Conservation (phyloP, 2,888 invertebrate genomes). For the Scaptomyza tumidula region DNA sequence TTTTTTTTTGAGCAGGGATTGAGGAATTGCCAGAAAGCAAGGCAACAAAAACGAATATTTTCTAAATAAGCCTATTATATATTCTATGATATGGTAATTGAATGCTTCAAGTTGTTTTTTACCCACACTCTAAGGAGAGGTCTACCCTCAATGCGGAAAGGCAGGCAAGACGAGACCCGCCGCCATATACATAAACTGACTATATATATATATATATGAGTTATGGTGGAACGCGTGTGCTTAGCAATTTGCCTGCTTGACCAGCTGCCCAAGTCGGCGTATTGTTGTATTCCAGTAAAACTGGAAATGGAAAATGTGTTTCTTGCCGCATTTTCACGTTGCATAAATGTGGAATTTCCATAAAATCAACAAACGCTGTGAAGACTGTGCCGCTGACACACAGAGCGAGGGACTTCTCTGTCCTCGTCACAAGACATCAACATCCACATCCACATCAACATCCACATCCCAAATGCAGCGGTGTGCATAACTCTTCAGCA, state of each 20-base stretch:
- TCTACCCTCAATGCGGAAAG: background rate
- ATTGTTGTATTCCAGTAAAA: slow-evolving; percentile 65
- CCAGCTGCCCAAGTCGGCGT: slow-evolving; percentile 59
- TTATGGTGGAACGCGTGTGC: slow-evolving; percentile 31
- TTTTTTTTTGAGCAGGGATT: too few relatives aligned
- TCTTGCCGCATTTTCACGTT: slow-evolving; percentile 71
- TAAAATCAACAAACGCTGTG: slow-evolving; percentile 44
- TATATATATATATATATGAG: slow-evolving; percentile 5
- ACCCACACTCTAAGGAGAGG: slow-evolving; percentile 1
- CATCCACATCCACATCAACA: background rate
- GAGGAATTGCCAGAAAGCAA: background rate
- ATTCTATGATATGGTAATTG: slow-evolving; percentile 1
- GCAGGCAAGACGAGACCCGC: slow-evolving; percentile 5
- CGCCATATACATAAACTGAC: background rate
- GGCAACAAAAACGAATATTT: background rate
- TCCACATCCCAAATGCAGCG: background rate
- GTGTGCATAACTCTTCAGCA: slow-evolving; percentile 13
- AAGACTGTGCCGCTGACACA: slow-evolving; percentile 70
- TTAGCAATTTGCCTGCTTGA: slow-evolving; percentile 55
- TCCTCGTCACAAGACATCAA: background rate
- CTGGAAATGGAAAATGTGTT: slow-evolving; percentile 70
- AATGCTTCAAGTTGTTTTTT: background rate
- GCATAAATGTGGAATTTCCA: slow-evolving; percentile 78
- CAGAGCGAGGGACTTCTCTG: slow-evolving; percentile 27
- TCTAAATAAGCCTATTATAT: background rate